Conservation (phyloP, 2,113 vertebrate genomes). For the Eptatretus burgeri region DNA sequence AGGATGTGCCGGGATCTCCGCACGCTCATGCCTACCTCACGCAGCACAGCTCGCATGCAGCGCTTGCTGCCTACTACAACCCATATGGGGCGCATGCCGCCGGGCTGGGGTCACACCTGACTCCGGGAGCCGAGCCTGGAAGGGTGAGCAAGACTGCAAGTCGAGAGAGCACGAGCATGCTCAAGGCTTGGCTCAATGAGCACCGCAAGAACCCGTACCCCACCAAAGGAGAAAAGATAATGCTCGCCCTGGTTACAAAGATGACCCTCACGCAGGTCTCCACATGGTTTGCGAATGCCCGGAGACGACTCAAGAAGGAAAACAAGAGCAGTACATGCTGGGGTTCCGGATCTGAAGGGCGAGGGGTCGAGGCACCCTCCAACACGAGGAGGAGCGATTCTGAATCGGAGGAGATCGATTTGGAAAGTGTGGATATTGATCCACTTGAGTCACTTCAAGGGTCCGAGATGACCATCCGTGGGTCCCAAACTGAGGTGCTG, state of each 20-base stretch:
- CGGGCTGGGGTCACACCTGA: slow-evolving; percentile 57
- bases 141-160: slow-evolving; percentile 82
- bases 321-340: slow-evolving; percentile 48
- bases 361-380: slow-evolving; percentile 42
- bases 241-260: slow-evolving; percentile 41
- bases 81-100: slow-evolving; percentile 13
- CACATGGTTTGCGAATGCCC: slow-evolving; percentile 62
- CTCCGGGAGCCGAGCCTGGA: slow-evolving; percentile 80
- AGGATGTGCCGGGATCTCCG: slow-evolving; percentile 70
- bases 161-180: slow-evolving; percentile 72
- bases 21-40: slow-evolving; percentile 14
- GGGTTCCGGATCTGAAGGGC: slow-evolving; percentile 42
- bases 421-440: slow-evolving; percentile 54
- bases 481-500: too few relatives aligned
- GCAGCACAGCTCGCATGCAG: neutral
- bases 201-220: slow-evolving; percentile 40
- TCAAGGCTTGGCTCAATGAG: slow-evolving; percentile 72
- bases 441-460: too few relatives aligned
- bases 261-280: slow-evolving; percentile 36
- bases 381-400: slow-evolving; percentile 70
- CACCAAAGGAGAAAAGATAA: slow-evolving; percentile 40
- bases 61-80: neutral
- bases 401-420: slow-evolving; percentile 76
- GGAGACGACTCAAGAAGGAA: slow-evolving; percentile 61
- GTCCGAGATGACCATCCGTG: too few relatives aligned